Evolutionary conservation across 2,797 vertebrate genomes (phyloP).

Genomic region (Gymnocypris eckloni): DNA sequence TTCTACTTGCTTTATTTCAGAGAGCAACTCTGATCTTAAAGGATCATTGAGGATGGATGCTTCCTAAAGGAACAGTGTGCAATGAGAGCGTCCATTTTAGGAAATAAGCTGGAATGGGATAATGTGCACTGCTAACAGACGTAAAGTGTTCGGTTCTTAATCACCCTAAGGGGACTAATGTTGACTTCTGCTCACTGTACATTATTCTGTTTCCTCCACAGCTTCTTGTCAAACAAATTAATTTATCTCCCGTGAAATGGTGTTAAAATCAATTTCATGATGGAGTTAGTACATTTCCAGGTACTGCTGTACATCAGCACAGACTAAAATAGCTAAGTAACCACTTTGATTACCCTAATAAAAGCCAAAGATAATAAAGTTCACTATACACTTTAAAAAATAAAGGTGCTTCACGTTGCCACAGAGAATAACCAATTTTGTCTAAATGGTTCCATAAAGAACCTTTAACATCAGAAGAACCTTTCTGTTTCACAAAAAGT

Average conservation of each 20-base stretch:
- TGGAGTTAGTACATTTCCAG: conserved; percentile 29
- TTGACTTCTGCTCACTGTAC: conserved; percentile 41
- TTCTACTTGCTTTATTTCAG: conserved; percentile 43
- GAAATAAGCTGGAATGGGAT: conserved; percentile 21
- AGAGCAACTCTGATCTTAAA: conserved; percentile 38
- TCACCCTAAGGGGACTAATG: conserved; percentile 32
- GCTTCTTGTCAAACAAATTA: conserved; percentile 37
- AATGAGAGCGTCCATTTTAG: conserved; percentile 34
- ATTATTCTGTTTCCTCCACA: not conserved
- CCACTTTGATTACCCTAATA: conserved; percentile 15
- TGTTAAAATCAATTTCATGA: conserved; percentile 45
- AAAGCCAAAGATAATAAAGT: not conserved
- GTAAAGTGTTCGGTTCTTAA: conserved; percentile 24
- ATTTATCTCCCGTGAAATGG: conserved; percentile 38
- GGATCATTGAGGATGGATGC: conserved; percentile 52
- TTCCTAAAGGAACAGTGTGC: conserved; percentile 28
- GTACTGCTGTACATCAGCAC: conserved; percentile 13
- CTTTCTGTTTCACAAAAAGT: not conserved
- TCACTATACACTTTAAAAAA: not conserved
- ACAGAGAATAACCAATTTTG: not conserved
- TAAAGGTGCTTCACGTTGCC: not conserved
- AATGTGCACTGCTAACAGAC: conserved; percentile 6
- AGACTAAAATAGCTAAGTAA: conserved; percentile 12
- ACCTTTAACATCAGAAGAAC: not conserved
- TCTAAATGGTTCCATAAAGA: not conserved